phyloP scores from a whole-genome alignment of 2,797 vertebrate species.

The Smutsia temminckii region DNA sequence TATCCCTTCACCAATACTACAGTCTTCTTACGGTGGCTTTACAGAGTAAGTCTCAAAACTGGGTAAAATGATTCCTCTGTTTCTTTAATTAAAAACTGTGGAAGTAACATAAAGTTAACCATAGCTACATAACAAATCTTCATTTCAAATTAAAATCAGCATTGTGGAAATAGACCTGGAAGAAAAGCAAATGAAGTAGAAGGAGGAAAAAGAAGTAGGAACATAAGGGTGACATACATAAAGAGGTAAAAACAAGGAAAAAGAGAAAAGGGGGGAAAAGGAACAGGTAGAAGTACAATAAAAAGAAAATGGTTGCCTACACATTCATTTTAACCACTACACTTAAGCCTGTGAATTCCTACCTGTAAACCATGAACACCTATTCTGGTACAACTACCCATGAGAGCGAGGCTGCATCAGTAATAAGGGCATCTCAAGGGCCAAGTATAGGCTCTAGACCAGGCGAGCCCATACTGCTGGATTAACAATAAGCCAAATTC shows the following conservation, averaged over 20 bases:
- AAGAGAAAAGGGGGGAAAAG: not conserved
- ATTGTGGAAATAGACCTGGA: not conserved
- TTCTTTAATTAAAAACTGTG: not conserved
- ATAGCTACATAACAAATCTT: not conserved
- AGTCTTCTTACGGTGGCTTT: not conserved
- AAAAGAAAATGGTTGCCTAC: not conserved
- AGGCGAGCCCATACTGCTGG: not conserved
- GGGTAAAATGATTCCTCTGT: not conserved
- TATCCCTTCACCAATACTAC: not conserved
- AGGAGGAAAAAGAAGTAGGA: not conserved
- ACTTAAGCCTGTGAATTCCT: not conserved
- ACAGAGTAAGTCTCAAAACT: not conserved
- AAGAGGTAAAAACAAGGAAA: not conserved
- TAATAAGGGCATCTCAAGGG: not conserved
- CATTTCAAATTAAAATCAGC: slow-evolving; percentile 13
- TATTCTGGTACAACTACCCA: not conserved
- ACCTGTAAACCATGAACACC: not conserved
- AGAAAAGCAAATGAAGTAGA: not conserved
- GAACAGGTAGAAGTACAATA: not conserved
- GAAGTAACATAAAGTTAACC: not conserved
- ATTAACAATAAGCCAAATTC: not conserved
- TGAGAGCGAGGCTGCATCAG: not conserved
- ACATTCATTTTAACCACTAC: not conserved
- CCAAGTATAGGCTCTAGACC: not conserved
- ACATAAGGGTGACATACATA: not conserved